Evolutionary conservation across 2,888 invertebrate genomes (phyloP), one percentile per base, ranked within the genome.

Genomic region (Nipponacmea schrenckii): DNA sequence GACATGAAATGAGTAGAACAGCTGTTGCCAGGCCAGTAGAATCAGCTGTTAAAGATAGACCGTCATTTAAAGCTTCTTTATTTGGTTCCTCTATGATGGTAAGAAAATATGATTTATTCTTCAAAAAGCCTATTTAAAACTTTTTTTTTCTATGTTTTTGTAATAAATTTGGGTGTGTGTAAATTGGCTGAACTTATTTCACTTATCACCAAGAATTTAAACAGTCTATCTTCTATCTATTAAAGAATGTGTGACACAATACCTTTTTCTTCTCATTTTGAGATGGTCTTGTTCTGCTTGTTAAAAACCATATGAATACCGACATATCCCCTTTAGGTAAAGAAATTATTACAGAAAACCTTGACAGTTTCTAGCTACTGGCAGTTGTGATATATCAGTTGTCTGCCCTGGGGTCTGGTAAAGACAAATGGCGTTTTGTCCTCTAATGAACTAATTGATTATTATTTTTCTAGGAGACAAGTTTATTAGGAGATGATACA

Each of bases 41-140:
- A 10, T 72, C 80, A 17, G 75, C 78, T n/a, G 67, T 71, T 4
- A 72, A 71, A 39, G 79, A 78, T 24, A 81, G 77, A 68, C 85
- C 85, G 62, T 73, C 80, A 7, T 86, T 86, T 73, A 85, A 85
- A 67, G 68, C 80, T 17, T 80, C 83, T 10, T 75, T 86, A 44
- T 85, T 86, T 79, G 85, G 82, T 17, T 81, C 83, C 14, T 80
- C 85, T 17, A 68, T 77, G 24, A 66, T 74, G 74, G 84, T 84
- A 79, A 77, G 77, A 72, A 66, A 56, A 20, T 27, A 67, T 12
- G 27, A 17, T 17, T 14, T 15, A 14, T 14, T 27, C 5, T 48
- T 46, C 50, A 14, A 67, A 15, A 15, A 26, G 2, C 46, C 24
- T 17, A 12, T 27, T 27, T 26, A 27, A 12, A 26, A 17, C 8